Conservation (phyloP, 2,888 invertebrate species). For the Nomada goodeniana region DNA sequence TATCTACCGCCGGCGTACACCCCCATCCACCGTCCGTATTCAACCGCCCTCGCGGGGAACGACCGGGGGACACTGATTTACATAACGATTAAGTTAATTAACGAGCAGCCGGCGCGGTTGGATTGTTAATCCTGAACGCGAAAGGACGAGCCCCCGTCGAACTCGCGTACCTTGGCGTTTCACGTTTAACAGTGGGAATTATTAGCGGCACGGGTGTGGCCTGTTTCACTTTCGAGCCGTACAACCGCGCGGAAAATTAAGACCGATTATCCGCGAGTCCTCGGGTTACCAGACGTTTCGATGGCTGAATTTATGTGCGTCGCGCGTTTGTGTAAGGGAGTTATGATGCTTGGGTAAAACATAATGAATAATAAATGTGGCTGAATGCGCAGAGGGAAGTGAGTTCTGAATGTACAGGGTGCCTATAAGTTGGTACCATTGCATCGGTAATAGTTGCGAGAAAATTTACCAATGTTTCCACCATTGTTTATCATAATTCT, state of each 20-base stretch:
- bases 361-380: too few species aligned
- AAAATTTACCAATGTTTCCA: too few species aligned
- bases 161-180: slow-evolving; percentile 23
- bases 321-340: too few species aligned
- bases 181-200: slow-evolving; percentile 21
- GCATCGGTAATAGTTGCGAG: too few species aligned
- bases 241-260: not conserved
- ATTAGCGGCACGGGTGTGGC: slow-evolving; percentile 10
- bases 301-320: too few species aligned
- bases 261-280: not conserved
- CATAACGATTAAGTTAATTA: slow-evolving; percentile 73
- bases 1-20: slow-evolving; percentile 48
- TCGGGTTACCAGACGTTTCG: too few species aligned
- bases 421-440: too few species aligned
- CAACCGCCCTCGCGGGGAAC: slow-evolving; percentile 53
- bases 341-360: too few species aligned
- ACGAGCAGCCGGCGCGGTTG: slow-evolving; percentile 33
- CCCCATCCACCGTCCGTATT: not conserved
- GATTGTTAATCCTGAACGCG: slow-evolving; percentile 46
- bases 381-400: too few species aligned
- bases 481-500: too few species aligned
- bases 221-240: slow-evolving; percentile 6
- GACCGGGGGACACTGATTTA: slow-evolving; percentile 72
- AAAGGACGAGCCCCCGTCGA: slow-evolving; percentile 24
- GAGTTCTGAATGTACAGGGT: too few species aligned